Percentiles rank a stretch among this genome's conserved stretches.
phyloP scores from a whole-genome alignment of 2,888 invertebrate genomes.

The Caenorhabditis sp. region DNA sequence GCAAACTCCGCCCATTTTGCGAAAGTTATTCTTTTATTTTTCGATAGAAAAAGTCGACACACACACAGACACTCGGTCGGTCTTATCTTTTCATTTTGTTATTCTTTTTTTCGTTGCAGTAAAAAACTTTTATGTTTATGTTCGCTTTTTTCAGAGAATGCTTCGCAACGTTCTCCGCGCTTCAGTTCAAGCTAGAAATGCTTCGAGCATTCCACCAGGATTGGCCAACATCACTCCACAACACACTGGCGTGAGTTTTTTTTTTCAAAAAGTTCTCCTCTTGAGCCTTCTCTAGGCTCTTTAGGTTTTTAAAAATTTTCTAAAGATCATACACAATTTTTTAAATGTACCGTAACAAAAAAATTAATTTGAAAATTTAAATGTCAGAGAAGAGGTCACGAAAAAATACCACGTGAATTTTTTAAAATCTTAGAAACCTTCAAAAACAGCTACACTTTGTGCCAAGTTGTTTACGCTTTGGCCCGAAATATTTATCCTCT shows the following conservation, averaged over 20 bases:
- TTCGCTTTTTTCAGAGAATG: slow-evolving; percentile 11
- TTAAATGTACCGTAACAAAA: no score
- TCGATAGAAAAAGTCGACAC: background rate
- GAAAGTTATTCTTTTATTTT: background rate
- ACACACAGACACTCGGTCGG: background rate
- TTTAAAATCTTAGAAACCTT: no score
- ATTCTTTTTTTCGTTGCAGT: background rate
- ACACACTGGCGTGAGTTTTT: slow-evolving; percentile 28
- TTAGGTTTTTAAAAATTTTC: no score
- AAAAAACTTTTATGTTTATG: background rate
- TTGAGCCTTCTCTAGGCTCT: background rate
- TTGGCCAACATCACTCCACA: slow-evolving; percentile 30
- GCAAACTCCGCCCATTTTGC: background rate
- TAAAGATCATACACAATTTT: no score
- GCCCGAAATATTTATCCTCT: no score
- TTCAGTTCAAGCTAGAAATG: slow-evolving; percentile 20
- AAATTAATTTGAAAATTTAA: no score
- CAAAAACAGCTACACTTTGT: no score
- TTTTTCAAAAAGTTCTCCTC: background rate
- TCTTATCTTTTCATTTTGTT: background rate
- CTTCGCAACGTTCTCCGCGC: slow-evolving; percentile 25
- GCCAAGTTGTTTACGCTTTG: no score
- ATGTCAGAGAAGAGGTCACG: no score
- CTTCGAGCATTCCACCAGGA: slow-evolving; percentile 30
- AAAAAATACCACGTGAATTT: no score